Evolutionary conservation across 2,797 vertebrate genomes (phyloP).

Genomic region (Karalla daura): DNA sequence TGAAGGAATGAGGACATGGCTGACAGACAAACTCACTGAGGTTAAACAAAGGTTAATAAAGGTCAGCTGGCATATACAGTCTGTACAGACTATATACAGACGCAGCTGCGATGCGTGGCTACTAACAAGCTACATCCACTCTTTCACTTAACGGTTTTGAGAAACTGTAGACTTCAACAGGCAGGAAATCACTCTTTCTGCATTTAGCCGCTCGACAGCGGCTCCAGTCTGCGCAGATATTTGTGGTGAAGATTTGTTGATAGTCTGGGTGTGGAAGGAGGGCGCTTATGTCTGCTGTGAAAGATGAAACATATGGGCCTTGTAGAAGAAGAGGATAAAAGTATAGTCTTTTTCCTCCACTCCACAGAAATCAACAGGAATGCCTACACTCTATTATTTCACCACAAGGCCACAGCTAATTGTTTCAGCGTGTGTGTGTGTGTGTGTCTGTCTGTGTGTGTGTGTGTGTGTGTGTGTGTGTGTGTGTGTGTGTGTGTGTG

Average conservation of each 20-base stretch:
- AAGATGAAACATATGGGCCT: conserved; percentile 67
- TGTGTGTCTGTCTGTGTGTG: conserved; percentile 44
- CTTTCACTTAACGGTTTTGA: conserved; percentile 25
- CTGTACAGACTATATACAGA: not conserved
- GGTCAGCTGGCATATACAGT: not conserved
- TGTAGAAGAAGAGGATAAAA: conserved; percentile 62
- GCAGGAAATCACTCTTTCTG: conserved; percentile 8
- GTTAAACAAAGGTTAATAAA: conserved; percentile 31
- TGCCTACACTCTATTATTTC: conserved; percentile 73
- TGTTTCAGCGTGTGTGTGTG: conserved; percentile 80
- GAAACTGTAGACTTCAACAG: conserved; percentile 17
- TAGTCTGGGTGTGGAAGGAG: conserved; percentile 57
- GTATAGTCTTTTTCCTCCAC: conserved; percentile 66
- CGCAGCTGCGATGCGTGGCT: not conserved
- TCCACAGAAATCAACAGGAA: conserved; percentile 72
- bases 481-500: conserved; percentile 45
- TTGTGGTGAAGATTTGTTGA: conserved; percentile 62
- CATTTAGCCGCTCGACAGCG: conserved; percentile 20
- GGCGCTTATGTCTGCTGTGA: conserved; percentile 45
- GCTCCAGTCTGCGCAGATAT: conserved; percentile 40
- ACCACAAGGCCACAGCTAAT: conserved; percentile 83
- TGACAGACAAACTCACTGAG: conserved; percentile 7
- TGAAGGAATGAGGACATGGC: conserved; percentile 13
- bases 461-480: conserved; percentile 24
- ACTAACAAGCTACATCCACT: not conserved